Conservation (phyloP, 2,888 invertebrate species). For the Luperina testacea region DNA sequence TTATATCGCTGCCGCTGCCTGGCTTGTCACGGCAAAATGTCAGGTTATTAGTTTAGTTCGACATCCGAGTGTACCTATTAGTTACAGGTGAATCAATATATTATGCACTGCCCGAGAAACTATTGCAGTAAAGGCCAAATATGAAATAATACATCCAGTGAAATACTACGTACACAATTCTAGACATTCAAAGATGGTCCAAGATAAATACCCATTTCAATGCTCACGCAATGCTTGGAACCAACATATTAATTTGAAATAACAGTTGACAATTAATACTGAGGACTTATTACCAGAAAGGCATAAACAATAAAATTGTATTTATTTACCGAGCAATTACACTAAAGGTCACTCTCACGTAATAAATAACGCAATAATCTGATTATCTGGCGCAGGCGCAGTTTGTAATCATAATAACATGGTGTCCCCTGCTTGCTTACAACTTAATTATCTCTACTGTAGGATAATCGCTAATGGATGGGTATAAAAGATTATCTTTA, state of each 20-base stretch:
- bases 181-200: slow-evolving; percentile 19
- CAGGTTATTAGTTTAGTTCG: slow-evolving; percentile 12
- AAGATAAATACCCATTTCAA: slow-evolving; percentile 52
- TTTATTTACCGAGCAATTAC: slow-evolving; percentile 68
- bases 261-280: slow-evolving; percentile 70
- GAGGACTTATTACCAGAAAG: slow-evolving; percentile 61
- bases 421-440: slow-evolving; percentile 31
- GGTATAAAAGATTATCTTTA: slow-evolving; percentile 14
- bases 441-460: slow-evolving; percentile 43
- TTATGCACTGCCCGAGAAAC: slow-evolving; percentile 1
- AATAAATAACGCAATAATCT: slow-evolving; percentile 68
- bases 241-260: slow-evolving; percentile 64
- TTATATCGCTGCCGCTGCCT: background rate
- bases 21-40: slow-evolving; percentile 14
- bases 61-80: slow-evolving; percentile 11
- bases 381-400: slow-evolving; percentile 44
- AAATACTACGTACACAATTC: slow-evolving; percentile 27
- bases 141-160: slow-evolving; percentile 37
- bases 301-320: slow-evolving; percentile 54
- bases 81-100: slow-evolving; percentile 24
- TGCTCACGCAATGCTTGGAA: slow-evolving; percentile 68
- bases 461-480: slow-evolving; percentile 45
- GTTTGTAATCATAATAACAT: slow-evolving; percentile 33
- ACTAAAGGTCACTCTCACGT: slow-evolving; percentile 69
- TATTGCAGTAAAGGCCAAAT: slow-evolving; percentile 23